phyloP scores from a whole-genome alignment of 2,888 invertebrate genomes.

The Tinea pellionella region DNA sequence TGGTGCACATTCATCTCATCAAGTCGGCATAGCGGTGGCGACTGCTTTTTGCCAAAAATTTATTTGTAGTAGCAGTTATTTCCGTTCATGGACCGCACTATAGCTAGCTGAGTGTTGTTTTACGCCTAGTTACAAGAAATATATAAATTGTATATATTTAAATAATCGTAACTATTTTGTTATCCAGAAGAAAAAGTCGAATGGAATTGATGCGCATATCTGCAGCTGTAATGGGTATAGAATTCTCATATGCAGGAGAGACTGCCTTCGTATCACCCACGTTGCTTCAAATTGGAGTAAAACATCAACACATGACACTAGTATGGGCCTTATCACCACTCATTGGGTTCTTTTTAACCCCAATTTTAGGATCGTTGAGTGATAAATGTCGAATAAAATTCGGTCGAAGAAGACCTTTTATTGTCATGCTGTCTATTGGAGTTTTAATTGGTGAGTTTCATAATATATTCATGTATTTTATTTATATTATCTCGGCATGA shows the following conservation, averaged over 20 bases:
- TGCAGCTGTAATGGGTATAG: slow-evolving; percentile 96
- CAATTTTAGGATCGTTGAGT: slow-evolving; percentile 90
- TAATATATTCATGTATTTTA: slow-evolving; percentile 8
- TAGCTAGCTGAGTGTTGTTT: too few relatives aligned
- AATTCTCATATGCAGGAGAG: slow-evolving; percentile 97
- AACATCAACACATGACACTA: slow-evolving; percentile 93
- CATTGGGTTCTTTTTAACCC: slow-evolving; percentile 94
- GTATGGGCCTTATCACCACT: slow-evolving; percentile 96
- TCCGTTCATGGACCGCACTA: too few relatives aligned
- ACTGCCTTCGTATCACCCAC: slow-evolving; percentile 97
- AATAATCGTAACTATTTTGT: neutral
- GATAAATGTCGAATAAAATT: slow-evolving; percentile 85
- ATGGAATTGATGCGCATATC: slow-evolving; percentile 87
- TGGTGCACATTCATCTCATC: too few relatives aligned
- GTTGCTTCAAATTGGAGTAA: slow-evolving; percentile 90
- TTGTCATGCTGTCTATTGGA: slow-evolving; percentile 87
- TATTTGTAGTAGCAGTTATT: too few relatives aligned
- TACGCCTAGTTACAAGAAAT: too few relatives aligned
- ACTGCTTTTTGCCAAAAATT: too few relatives aligned
- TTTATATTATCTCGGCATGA: too few relatives aligned
- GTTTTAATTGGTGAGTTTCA: slow-evolving; percentile 82
- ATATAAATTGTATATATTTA: too few relatives aligned
- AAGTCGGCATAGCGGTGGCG: too few relatives aligned
- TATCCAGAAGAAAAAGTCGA: slow-evolving; percentile 78
- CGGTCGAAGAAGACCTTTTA: slow-evolving; percentile 92